Conservation (phyloP, 2,113 vertebrate species). For the Chaetodon auriga region DNA sequence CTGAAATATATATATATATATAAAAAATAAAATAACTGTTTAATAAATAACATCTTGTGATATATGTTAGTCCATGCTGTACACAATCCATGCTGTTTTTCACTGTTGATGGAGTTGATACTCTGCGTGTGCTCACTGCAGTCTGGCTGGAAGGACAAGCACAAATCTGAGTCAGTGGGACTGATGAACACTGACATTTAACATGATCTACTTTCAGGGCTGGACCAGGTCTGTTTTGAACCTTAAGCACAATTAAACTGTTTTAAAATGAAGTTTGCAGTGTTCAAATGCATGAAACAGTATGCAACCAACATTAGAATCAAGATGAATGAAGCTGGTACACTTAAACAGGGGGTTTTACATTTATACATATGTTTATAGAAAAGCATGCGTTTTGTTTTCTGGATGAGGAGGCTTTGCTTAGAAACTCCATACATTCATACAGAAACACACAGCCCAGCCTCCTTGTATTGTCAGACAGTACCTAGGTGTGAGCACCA, state of each 20-base stretch:
- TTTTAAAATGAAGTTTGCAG: not conserved
- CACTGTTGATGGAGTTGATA: not conserved
- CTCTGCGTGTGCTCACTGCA: slow-evolving; percentile 5
- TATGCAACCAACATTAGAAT: not conserved
- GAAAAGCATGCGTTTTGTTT: not conserved
- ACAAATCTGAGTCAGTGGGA: not conserved
- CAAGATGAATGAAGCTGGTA: not conserved
- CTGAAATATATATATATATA: not conserved
- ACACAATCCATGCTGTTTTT: not conserved
- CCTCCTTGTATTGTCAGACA: not conserved
- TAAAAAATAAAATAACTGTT: not conserved
- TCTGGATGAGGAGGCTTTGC: not conserved
- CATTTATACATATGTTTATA: not conserved
- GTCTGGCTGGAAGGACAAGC: not conserved
- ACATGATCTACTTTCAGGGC: not conserved
- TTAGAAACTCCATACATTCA: not conserved
- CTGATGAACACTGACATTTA: not conserved
- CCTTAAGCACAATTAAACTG: no score
- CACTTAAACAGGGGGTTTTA: not conserved
- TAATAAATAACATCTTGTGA: slow-evolving; percentile 19
- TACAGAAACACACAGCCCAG: slow-evolving; percentile 6
- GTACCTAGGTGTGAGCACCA: not conserved
- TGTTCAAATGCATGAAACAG: not conserved
- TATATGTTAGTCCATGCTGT: not conserved
- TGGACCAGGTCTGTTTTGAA: not conserved